Evolutionary conservation across 2,888 invertebrate genomes (phyloP), one percentile per base, ranked within the genome.

Genomic region (Caenorhabditis sp.): DNA sequence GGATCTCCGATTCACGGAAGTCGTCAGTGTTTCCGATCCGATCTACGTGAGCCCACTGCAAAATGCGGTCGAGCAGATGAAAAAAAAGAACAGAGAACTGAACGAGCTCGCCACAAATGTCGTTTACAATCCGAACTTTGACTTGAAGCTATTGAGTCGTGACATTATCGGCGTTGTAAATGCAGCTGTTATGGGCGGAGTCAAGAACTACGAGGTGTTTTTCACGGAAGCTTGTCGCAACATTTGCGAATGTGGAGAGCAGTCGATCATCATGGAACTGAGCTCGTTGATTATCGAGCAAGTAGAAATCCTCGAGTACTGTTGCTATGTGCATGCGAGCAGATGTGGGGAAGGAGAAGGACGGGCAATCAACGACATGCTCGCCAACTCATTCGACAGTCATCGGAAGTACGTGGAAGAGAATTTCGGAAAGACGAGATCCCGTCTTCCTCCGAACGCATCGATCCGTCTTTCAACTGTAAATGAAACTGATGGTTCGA

Each of bases 281-380:
- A 80, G 78, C 11, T 68, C 65, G 1, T 58, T 85, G 11, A 84
- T 87, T 7, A 73, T 83, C 32, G 79, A 85, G 30, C 86, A 86
- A 63, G 82, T 86, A 5, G 79, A 84, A 20, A 84, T 87, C 24
- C 73, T 87, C 8, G 87, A 87, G 66, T 84, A 83, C 72, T 83
- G 86, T 48, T 75, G 87, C 46, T 86, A 76, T 58, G 83, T 83
- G 11, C 86, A 87, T 68, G 78, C 82, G 1, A 71, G 45, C 35
- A 22, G 65, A 50, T 72, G 78, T 53, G 35, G 13, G n/a, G 70
- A 77, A 46, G 52, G 37, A 41, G 72, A 78, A n/a, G 53, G 48
- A 8, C 55, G 74, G 26, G 52, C 45, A 2, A 79, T 87, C 41
- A 86, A 87, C 79, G 79, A 79, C 0, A 65, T 72, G 22, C 52